Base-by-base conservation (phyloP, 2,888 invertebrate genomes). In the Fragum sueziense region DNA sequence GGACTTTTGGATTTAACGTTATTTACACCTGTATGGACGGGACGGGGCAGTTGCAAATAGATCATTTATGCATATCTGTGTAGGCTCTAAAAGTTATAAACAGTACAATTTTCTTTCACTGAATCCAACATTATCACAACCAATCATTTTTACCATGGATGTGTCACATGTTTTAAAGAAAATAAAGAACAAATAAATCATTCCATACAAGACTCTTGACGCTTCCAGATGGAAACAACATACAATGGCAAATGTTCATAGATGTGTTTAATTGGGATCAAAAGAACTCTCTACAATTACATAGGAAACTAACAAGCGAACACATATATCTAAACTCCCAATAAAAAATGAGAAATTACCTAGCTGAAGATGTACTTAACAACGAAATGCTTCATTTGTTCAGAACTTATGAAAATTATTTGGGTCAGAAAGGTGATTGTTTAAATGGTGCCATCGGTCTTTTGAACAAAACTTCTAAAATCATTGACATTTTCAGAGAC, bases 291-390 rank as follows among this genome's bases (percentile, higher is more conserved):
- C 37, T 80, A 0, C 34, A 70, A 51, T 72, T 83, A 7, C 80
- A 83, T 57, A 25, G 72, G 52, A 74, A 70, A 47, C 67, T 79
- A 6, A 65, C 68, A 22, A 27, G 59, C 27, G 72, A 79, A 33
- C 81, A 84, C 25, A 27, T 84, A 17, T 57, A 59, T 20, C 77
- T 76, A 22, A 59, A 62, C 14, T 14, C 14, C 6, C 65, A 76
- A 17, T 14, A 34, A 17, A 76, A 76, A 47, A 77, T 80, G 78
- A 52, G 80, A 20, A 82, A 80, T 27, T 70, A 78, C 29, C 37
- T 82, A 14, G 83, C 77, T 3, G 83, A 80, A 41, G 74, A 83
- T 37, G 80, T 82, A 14, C 52, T 83, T 3, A 70, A 83, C 33
- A 14, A 1, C 11, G 72, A 83, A 29, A 81, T 85, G 80, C 59